phyloP scores from a whole-genome alignment of 2,797 vertebrate genomes.

The Otus scops region DNA sequence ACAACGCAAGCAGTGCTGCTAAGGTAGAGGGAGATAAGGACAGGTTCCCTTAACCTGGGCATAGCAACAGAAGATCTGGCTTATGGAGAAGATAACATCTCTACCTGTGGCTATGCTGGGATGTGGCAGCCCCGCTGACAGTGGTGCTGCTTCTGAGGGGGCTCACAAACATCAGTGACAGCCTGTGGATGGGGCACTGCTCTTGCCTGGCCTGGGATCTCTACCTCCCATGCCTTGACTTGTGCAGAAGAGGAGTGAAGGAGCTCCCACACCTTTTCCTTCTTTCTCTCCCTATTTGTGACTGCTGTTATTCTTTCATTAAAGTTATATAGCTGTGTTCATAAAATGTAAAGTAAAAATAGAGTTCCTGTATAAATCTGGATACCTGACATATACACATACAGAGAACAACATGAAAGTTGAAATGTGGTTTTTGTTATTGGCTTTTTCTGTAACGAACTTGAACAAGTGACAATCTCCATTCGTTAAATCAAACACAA shows the following conservation, averaged over 20 bases:
- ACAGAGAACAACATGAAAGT: not conserved
- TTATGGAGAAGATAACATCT: not conserved
- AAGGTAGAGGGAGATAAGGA: not conserved
- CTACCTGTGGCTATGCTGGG: not conserved
- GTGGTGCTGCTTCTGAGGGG: not conserved
- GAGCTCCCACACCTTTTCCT: not conserved
- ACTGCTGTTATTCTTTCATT: not conserved
- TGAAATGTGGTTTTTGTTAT: not conserved
- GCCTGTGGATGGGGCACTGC: not conserved
- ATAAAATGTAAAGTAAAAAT: not conserved
- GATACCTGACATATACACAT: not conserved
- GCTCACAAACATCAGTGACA: accelerated
- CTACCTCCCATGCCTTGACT: not conserved
- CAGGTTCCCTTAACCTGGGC: not conserved
- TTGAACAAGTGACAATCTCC: not conserved
- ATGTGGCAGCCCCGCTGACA: not conserved
- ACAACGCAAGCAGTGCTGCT: not conserved
- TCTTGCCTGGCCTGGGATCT: not conserved
- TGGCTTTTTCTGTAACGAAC: not conserved
- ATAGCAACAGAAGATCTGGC: not conserved
- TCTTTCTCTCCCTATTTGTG: not conserved
- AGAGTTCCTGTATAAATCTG: not conserved
- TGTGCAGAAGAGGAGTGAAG: not conserved
- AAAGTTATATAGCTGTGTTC: not conserved
- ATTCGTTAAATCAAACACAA: not conserved